Conservation (phyloP, 2,888 invertebrate genomes). For the Cheilosia impressa region DNA sequence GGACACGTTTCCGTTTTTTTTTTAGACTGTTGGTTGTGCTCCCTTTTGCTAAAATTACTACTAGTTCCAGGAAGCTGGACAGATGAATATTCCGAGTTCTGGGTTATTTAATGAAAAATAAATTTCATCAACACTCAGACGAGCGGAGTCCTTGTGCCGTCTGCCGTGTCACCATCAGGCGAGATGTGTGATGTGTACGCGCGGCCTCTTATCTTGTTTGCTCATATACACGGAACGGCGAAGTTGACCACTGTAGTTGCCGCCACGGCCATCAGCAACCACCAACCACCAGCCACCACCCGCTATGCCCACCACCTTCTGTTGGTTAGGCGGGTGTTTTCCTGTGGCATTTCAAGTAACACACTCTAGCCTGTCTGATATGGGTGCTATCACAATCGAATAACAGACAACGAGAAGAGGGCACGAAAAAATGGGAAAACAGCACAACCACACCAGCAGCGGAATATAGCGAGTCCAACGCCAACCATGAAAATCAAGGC, state of each 20-base stretch:
- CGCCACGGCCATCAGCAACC: background rate
- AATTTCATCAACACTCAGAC: conserved; percentile 52
- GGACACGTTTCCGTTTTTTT: conserved; percentile 43
- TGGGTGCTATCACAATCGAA: conserved; percentile 54
- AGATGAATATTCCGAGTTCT: conserved; percentile 45
- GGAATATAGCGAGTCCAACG: conserved; percentile 51
- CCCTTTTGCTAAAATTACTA: conserved; percentile 40
- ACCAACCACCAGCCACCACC: background rate
- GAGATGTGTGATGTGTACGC: conserved; percentile 37
- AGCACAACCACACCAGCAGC: background rate
- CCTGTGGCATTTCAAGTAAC: conserved; percentile 63
- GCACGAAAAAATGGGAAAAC: conserved; percentile 22
- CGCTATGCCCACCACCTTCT: background rate
- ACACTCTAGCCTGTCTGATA: conserved; percentile 50
- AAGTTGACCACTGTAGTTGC: conserved; percentile 46
- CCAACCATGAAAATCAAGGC: conserved; percentile 72
- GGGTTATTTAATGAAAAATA: conserved; percentile 62
- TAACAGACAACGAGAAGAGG: conserved; percentile 38
- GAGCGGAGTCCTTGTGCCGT: background rate
- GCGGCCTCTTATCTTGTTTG: conserved; percentile 70
- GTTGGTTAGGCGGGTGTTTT: conserved; percentile 48
- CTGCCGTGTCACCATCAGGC: background rate
- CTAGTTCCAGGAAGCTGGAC: conserved; percentile 11
- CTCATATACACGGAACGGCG: conserved; percentile 54
- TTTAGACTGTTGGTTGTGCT: conserved; percentile 11